A percentile compares a stretch with the other conserved stretches of the same genome.
Conservation (phyloP, 1,140 invertebrate species). For the Drosophila athabasca region DNA sequence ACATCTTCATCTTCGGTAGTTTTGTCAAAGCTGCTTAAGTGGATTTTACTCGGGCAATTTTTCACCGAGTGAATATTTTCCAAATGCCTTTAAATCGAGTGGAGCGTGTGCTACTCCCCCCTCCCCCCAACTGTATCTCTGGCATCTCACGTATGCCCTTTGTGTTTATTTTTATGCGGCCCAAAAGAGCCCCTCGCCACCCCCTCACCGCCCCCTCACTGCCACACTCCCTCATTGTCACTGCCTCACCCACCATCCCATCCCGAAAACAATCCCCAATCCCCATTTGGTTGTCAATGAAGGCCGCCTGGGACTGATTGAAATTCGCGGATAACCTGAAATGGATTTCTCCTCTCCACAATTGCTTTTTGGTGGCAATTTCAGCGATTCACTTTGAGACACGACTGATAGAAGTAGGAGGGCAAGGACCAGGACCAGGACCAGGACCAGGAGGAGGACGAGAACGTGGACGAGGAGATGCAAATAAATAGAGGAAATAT, state of each 20-base stretch:
- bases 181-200: not conserved
- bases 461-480: no score
- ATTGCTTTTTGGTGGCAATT: constrained; percentile 83
- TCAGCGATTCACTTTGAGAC: constrained; percentile 67
- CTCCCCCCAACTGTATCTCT: not conserved
- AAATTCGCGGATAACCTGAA: constrained; percentile 83
- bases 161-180: constrained; percentile 71
- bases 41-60: constrained; percentile 64
- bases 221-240: not conserved
- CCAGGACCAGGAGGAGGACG: no score
- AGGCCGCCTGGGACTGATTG: constrained; percentile 66
- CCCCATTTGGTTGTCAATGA: constrained; percentile 41
- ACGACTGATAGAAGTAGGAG: not conserved
- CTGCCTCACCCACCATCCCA: not conserved
- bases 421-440: no score
- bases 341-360: constrained; percentile 79
- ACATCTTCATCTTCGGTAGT: constrained; percentile 55
- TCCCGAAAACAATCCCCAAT: not conserved
- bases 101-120: constrained; percentile 10
- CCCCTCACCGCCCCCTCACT: not conserved
- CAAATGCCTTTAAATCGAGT: constrained; percentile 20
- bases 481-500: no score
- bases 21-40: constrained; percentile 80
- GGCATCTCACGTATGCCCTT: constrained; percentile 65
- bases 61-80: constrained; percentile 18